A percentile compares a stretch with the other conserved stretches of the same genome.
Conservation (phyloP, 2,113 vertebrate genomes). For the Ictalurus furcatus region DNA sequence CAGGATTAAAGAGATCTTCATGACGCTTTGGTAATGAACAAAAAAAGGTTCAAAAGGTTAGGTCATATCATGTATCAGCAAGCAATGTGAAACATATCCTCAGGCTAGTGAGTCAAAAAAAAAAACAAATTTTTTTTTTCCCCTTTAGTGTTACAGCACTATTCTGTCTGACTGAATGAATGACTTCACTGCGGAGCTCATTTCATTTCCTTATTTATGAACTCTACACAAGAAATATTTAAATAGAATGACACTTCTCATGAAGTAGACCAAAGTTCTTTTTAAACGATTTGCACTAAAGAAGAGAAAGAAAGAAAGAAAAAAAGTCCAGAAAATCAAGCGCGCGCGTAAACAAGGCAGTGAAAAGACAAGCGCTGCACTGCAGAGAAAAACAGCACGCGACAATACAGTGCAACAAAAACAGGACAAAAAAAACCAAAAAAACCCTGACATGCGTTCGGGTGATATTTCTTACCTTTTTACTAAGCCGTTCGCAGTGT, state of each 20-base stretch:
- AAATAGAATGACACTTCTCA: not conserved
- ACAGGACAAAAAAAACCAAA: not conserved
- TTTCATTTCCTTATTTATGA: not conserved
- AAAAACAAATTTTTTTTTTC: not conserved
- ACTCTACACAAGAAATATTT: not conserved
- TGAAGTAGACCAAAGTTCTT: not conserved
- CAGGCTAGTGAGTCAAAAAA: not conserved
- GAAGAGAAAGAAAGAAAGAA: not conserved
- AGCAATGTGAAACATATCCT: not conserved
- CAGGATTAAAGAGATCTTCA: not conserved
- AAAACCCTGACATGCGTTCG: not conserved
- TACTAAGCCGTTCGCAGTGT: constrained; percentile 72
- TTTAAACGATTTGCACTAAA: not conserved
- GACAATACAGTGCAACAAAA: not conserved
- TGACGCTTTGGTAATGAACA: not conserved
- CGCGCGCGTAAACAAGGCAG: constrained; percentile 62
- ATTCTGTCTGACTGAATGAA: not conserved
- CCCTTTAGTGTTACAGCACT: not conserved
- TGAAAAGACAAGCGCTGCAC: constrained; percentile 53
- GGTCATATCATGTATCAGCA: not conserved
- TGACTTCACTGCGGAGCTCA: not conserved
- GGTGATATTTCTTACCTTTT: constrained; percentile 69
- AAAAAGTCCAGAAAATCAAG: not conserved
- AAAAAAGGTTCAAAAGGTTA: not conserved
- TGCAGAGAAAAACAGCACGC: constrained; percentile 56